These are phyloP conservation scores for Stercorarius parasiticus DNA, from an alignment of 2,113 vertebrate species.

Conservation along the genomic window DNA sequence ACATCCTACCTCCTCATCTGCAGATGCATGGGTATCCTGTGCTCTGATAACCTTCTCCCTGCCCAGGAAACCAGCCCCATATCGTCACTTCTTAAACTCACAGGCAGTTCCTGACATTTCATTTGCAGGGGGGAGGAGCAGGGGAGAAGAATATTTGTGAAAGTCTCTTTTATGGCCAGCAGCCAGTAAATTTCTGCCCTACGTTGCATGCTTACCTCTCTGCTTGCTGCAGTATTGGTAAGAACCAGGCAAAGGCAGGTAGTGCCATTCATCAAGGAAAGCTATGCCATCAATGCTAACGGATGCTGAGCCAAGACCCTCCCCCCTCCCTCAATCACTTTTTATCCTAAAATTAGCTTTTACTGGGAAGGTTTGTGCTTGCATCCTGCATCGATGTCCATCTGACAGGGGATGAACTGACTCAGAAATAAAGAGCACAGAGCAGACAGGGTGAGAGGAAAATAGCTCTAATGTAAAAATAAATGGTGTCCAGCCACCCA, in stretches of 20 bases:
- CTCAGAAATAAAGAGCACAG: slow-evolving; percentile 26
- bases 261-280: neutral
- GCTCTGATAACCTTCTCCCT: neutral
- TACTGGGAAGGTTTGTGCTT: neutral
- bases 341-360: slow-evolving; percentile 11
- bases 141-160: neutral
- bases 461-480: slow-evolving; percentile 55
- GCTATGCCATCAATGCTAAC: neutral
- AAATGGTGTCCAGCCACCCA: slow-evolving; percentile 51
- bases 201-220: neutral
- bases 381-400: neutral
- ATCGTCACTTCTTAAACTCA: neutral
- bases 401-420: slow-evolving; percentile 29
- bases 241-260: neutral
- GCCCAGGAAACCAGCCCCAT: neutral
- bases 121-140: too few relatives aligned
- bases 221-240: neutral
- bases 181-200: neutral
- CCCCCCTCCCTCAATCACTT: too few relatives aligned
- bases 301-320: neutral
- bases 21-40: neutral
- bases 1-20: neutral
- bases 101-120: neutral
- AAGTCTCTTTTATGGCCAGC: neutral
- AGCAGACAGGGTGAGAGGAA: slow-evolving; percentile 35